Evolutionary conservation across 2,888 invertebrate genomes (phyloP).

Genomic region (Noctua janthina): DNA sequence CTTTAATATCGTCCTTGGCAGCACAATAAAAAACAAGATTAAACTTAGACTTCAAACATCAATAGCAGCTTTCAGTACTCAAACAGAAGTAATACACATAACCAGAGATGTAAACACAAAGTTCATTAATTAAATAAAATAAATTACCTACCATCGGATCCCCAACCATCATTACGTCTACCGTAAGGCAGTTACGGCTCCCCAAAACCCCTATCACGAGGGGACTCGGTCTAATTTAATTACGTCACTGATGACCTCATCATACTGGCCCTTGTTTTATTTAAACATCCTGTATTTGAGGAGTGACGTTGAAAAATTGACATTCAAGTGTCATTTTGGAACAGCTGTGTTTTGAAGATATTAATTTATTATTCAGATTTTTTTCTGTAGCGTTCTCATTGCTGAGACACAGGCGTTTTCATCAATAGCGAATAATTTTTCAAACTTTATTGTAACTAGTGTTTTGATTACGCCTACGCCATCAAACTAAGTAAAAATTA

Average conservation of each 20-base stretch:
- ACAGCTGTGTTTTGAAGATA: conserved; percentile 44
- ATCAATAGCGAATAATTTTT: neutral
- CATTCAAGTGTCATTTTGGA: conserved; percentile 59
- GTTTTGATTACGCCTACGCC: neutral
- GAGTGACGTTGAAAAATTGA: conserved; percentile 77
- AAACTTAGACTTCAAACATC: neutral
- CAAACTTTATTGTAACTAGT: neutral
- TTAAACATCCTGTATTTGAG: conserved; percentile 68
- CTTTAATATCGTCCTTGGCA: neutral
- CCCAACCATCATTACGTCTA: conserved; percentile 53
- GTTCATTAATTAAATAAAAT: conserved; percentile 41
- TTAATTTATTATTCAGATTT: neutral
- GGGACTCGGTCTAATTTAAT: conserved; percentile 81
- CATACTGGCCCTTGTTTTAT: conserved; percentile 73
- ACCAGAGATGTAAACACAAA: conserved; percentile 5
- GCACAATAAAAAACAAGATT: neutral
- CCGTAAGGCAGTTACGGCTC: conserved; percentile 38
- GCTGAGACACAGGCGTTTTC: neutral
- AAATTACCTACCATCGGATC: conserved; percentile 46
- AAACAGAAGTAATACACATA: neutral
- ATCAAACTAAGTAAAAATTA: too few species aligned
- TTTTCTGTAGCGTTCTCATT: neutral
- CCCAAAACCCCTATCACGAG: conserved; percentile 71
- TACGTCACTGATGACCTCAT: conserved; percentile 82
- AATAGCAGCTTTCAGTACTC: neutral